Evolutionary conservation across 2,113 vertebrate genomes (phyloP).

Genomic region (Cariama cristata): DNA sequence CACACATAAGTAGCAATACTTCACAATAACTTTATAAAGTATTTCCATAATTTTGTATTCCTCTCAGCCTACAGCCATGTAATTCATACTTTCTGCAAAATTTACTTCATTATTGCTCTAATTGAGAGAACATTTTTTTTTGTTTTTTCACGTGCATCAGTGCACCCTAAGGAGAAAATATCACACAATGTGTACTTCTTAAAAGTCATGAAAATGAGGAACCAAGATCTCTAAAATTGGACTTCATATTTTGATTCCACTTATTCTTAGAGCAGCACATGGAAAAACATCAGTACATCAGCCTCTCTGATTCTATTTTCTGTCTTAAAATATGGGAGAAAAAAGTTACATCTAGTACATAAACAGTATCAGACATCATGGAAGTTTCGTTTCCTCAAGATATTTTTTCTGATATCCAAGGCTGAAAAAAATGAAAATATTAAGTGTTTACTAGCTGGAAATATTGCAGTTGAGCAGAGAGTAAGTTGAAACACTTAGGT

Average conservation of each 20-base stretch:
- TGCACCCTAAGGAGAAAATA: background rate
- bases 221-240: background rate
- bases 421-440: background rate
- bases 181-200: fast-evolving
- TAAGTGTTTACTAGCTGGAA: background rate
- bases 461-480: background rate
- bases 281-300: background rate
- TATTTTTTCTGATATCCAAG: background rate
- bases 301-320: background rate
- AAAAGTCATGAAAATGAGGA: background rate
- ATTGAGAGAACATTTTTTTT: background rate
- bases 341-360: background rate
- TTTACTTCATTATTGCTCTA: background rate
- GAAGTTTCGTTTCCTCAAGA: background rate
- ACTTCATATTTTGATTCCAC: background rate
- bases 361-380: fast-evolving
- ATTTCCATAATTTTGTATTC: background rate
- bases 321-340: background rate
- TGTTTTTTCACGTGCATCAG: background rate
- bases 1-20: background rate
- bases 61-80: background rate
- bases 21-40: background rate
- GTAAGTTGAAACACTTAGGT: background rate
- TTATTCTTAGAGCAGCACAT: background rate
- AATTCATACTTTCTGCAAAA: background rate